These are phyloP conservation scores for Erannis defoliaria DNA, from an alignment of 2,888 invertebrate species.

Conservation along the genomic window DNA sequence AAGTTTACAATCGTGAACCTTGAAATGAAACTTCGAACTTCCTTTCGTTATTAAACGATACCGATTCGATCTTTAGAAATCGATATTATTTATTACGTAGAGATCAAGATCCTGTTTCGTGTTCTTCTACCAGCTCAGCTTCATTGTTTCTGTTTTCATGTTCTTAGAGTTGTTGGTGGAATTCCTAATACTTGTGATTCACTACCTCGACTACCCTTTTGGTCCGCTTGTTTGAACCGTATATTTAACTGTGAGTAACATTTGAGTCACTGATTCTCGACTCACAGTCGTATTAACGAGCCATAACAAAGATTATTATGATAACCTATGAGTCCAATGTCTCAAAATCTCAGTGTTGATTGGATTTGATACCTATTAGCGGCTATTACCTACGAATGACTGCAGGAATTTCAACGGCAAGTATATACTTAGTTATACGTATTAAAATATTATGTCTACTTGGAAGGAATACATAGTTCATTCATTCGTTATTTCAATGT, in stretches of 20 bases:
- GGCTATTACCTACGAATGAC: background rate
- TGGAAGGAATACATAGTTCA: background rate
- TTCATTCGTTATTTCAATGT: too few species aligned
- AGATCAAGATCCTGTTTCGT: too few species aligned
- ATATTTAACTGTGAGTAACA: slow-evolving; percentile 39
- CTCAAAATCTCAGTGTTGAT: background rate
- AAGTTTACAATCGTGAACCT: background rate
- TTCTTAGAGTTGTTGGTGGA: background rate
- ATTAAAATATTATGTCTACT: background rate
- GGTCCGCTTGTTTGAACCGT: slow-evolving; percentile 9
- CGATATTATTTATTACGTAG: background rate
- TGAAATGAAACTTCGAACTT: background rate
- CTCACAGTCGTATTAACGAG: slow-evolving; percentile 22
- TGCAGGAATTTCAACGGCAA: background rate
- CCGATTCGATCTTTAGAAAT: too few species aligned
- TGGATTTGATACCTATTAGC: too few species aligned
- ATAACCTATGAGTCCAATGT: slow-evolving; percentile 18
- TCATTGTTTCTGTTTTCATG: background rate
- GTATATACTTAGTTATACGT: background rate
- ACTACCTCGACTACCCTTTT: slow-evolving; percentile 29
- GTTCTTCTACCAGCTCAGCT: background rate
- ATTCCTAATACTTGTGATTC: slow-evolving; percentile 28
- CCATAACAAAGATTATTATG: slow-evolving; percentile 44
- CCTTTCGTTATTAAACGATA: background rate
- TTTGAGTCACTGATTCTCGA: slow-evolving; percentile 40